phyloP scores from a whole-genome alignment of 2,113 vertebrate genomes.

The Chauna torquata region DNA sequence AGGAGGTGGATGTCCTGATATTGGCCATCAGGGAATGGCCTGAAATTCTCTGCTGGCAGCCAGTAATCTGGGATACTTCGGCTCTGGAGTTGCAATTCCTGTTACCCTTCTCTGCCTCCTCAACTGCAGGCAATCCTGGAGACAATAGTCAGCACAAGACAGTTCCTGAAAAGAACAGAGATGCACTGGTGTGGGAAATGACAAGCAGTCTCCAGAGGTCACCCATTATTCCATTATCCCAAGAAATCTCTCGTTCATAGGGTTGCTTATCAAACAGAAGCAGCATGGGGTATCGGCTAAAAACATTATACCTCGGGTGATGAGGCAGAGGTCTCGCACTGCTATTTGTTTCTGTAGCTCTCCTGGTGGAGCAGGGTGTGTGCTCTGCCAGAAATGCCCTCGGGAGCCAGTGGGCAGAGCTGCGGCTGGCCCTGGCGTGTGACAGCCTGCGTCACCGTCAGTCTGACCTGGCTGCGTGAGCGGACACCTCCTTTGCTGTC shows the following conservation, averaged over 20 bases:
- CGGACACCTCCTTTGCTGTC: too few species aligned
- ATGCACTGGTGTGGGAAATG: background rate
- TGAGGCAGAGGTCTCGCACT: background rate
- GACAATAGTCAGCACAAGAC: background rate
- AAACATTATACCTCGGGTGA: background rate
- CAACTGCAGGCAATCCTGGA: accelerated
- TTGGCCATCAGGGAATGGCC: background rate
- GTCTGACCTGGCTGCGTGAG: too few species aligned
- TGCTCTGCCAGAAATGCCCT: too few species aligned
- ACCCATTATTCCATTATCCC: background rate
- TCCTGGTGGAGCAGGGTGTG: background rate
- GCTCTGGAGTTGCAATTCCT: background rate
- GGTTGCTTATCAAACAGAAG: background rate
- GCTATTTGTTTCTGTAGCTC: background rate
- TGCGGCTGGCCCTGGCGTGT: too few species aligned
- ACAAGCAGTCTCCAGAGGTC: background rate
- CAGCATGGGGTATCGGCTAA: background rate
- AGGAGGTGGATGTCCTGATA: background rate
- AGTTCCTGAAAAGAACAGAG: too few species aligned
- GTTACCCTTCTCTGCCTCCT: too few species aligned
- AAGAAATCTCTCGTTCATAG: background rate
- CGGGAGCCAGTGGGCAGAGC: too few species aligned
- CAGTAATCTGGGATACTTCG: background rate
- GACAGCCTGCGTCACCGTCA: too few species aligned
- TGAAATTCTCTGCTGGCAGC: background rate